Evolutionary conservation across 2,888 invertebrate genomes (phyloP).

Genomic region (Oscheius sp.): DNA sequence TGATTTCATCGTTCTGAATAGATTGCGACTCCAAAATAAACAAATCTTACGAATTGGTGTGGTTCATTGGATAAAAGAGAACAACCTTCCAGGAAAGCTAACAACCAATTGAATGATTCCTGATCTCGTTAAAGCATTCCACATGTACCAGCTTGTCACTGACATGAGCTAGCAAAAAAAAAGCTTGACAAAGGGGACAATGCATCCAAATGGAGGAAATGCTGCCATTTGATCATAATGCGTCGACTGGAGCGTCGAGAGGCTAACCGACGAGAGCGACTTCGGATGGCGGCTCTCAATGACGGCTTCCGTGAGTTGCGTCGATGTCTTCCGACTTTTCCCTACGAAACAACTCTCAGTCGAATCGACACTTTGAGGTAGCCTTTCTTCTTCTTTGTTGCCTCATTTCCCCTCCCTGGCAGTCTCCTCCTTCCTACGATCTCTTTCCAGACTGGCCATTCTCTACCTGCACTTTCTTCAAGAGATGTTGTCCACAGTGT

Average conservation of each 20-base stretch:
- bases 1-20: too few species aligned
- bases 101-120: too few species aligned
- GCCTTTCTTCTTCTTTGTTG: not conserved
- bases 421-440: not conserved
- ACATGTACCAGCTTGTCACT: too few species aligned
- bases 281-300: constrained; percentile 28
- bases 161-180: too few species aligned
- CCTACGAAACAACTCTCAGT: constrained; percentile 13
- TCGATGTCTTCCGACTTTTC: constrained; percentile 8
- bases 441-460: constrained; percentile 22
- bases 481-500: constrained; percentile 16
- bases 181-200: too few species aligned
- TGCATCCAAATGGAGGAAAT: not conserved
- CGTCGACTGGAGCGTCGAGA: constrained; percentile 31
- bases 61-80: too few species aligned
- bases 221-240: constrained; percentile 3
- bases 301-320: constrained; percentile 14
- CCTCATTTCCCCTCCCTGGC: not conserved
- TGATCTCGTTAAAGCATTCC: too few species aligned
- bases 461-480: constrained; percentile 15
- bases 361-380: constrained; percentile 31
- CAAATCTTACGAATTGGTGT: too few species aligned
- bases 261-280: constrained; percentile 34
- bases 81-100: too few species aligned
- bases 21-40: too few species aligned